Conservation (phyloP, 2,888 invertebrate species). For the Conomelus anceps region DNA sequence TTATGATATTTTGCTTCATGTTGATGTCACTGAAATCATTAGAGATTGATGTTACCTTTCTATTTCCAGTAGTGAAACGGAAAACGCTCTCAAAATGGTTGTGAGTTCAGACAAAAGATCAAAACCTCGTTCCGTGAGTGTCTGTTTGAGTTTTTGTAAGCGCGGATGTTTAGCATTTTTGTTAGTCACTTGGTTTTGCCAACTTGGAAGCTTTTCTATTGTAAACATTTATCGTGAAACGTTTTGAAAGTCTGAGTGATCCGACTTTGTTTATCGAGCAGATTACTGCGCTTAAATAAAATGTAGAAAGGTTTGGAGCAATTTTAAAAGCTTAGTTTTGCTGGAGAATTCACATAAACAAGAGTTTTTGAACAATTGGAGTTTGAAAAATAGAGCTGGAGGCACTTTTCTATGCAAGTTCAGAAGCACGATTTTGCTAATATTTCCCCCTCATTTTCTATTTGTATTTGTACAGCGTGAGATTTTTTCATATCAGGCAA, state of each 20-base stretch:
- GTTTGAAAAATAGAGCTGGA: too few relatives aligned
- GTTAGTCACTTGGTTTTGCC: background rate
- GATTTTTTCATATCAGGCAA: too few relatives aligned
- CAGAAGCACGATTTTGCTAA: too few relatives aligned
- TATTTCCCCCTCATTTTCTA: too few relatives aligned
- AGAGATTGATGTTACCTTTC: too few relatives aligned
- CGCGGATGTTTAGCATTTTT: background rate
- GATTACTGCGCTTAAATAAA: background rate
- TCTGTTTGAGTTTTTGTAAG: background rate
- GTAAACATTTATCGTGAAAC: background rate
- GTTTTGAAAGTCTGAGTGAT: background rate
- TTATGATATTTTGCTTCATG: too few relatives aligned
- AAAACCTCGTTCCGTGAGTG: background rate
- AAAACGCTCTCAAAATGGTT: background rate
- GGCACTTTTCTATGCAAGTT: too few relatives aligned
- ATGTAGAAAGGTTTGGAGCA: background rate
- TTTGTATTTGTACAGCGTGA: too few relatives aligned
- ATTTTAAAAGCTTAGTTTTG: background rate
- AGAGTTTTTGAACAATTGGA: too few relatives aligned
- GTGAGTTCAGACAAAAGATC: background rate
- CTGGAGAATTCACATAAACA: too few relatives aligned
- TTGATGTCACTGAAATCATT: too few relatives aligned
- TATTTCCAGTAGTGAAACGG: too few relatives aligned
- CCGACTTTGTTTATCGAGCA: background rate
- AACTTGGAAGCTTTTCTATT: background rate